Base-by-base conservation (phyloP, 2,113 vertebrate genomes). In the Cynocephalus volans region DNA sequence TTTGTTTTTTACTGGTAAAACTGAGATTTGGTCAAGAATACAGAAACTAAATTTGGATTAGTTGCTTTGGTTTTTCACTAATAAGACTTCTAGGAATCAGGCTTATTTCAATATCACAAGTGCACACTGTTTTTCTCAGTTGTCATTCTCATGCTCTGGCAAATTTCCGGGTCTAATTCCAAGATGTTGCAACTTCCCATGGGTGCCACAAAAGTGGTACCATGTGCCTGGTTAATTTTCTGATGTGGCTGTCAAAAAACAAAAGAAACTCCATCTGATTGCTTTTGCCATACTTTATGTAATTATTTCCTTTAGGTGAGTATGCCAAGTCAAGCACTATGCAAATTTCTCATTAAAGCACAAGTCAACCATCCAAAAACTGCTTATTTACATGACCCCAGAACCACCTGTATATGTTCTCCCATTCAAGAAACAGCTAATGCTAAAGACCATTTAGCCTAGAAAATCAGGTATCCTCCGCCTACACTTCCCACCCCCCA, bases 171-270 rank as follows among this genome's bases (percentile, higher is more conserved):
- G 60, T 82, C 84, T 89, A 56, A 81, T 83, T 90, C 67, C 79
- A 96, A 93, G 23, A 88, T 88, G 31, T 62, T 95, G 24, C 41
- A 89, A 94, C 93, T 84, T 93, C 81, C 70, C 89, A 64, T 67
- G 41, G 36, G 75, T 36, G 69, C 50, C 92, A 70, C 58, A 94
- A 97, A 96, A 65, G 73, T 93, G 14, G 56, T 79, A 31, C 28
- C 6, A 52, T 92, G 33, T 26, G 70, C 95, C 87, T 97, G 90
- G 84, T 73, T 70, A 23, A 67, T 87, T 84, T 97, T 96, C 91
- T 96, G 12, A 48, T 81, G 79, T 88, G 69, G 77, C 54, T 88
- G 50, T 97, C 96, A 97, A 96, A 90, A 95, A 41, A 93, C 50
- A 96, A 98, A 96, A 45, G 64, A 70, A 95, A 87, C 31, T 45